phyloP scores from a whole-genome alignment of 2,113 vertebrate genomes.

The Helogale parvula region DNA sequence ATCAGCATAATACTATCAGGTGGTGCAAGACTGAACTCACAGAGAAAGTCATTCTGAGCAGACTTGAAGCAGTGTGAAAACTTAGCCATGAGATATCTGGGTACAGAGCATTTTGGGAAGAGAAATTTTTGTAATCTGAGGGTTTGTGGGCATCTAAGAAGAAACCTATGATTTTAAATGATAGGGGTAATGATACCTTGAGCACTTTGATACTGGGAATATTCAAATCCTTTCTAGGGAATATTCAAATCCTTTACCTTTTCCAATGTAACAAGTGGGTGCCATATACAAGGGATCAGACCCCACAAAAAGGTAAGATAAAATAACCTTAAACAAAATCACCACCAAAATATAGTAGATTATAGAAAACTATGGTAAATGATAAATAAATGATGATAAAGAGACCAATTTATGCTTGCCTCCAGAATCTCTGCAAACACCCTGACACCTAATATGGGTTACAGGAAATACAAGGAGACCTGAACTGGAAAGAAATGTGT shows the following conservation, averaged over 20 bases:
- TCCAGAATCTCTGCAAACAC: background rate
- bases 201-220: background rate
- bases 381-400: constrained; percentile 5
- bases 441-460: background rate
- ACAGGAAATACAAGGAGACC: background rate
- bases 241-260: background rate
- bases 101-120: background rate
- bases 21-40: background rate
- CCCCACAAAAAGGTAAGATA: background rate
- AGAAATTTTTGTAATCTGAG: background rate
- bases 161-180: background rate
- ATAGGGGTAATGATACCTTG: background rate
- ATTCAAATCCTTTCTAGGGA: background rate
- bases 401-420: background rate
- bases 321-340: background rate
- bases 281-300: constrained; percentile 16
- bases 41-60: background rate
- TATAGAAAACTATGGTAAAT: background rate
- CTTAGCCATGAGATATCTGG: background rate
- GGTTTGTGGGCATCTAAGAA: background rate
- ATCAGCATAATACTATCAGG: background rate
- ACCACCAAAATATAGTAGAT: background rate
- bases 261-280: background rate
- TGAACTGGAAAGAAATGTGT: background rate
- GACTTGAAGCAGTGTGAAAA: background rate